Conservation (phyloP, 2,888 invertebrate genomes). For the Balanococcus diminutus region DNA sequence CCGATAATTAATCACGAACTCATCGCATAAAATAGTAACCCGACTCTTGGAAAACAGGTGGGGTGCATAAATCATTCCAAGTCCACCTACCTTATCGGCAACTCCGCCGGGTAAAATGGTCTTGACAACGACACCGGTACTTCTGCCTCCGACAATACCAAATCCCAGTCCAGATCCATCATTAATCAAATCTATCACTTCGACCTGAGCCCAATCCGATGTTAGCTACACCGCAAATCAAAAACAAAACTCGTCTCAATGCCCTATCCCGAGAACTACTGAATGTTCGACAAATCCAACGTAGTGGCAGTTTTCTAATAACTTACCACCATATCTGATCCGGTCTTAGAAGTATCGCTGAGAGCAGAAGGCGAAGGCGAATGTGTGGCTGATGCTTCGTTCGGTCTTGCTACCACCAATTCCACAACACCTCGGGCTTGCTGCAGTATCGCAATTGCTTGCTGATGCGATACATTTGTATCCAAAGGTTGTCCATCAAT, state of each 20-base stretch:
- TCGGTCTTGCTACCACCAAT: slow-evolving; percentile 68
- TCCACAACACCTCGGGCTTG: slow-evolving; percentile 75
- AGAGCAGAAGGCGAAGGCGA: slow-evolving; percentile 68
- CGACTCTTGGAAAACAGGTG: no score
- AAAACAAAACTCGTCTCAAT: not conserved
- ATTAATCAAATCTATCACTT: slow-evolving; percentile 95
- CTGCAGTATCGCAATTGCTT: slow-evolving; percentile 77
- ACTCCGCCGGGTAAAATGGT: slow-evolving; percentile 97
- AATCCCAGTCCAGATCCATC: slow-evolving; percentile 98
- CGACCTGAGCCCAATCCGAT: slow-evolving; percentile 98
- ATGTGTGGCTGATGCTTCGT: slow-evolving; percentile 57
- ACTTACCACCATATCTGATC: slow-evolving; percentile 72
- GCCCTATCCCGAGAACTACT: no score
- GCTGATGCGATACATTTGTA: slow-evolving; percentile 82
- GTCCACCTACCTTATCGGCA: slow-evolving; percentile 78
- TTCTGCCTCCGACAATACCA: slow-evolving; percentile 96
- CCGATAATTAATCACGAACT: no score
- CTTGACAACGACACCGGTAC: slow-evolving; percentile 99
- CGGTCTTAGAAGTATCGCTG: slow-evolving; percentile 65
- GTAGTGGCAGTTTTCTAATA: not conserved
- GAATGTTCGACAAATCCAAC: no score
- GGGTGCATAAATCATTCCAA: no score
- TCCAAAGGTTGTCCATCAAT: slow-evolving; percentile 80
- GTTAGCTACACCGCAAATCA: not conserved
- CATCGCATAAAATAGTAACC: no score